Base-by-base conservation (phyloP, 1,140 invertebrate species). In the Brachionus rotundiformis region DNA sequence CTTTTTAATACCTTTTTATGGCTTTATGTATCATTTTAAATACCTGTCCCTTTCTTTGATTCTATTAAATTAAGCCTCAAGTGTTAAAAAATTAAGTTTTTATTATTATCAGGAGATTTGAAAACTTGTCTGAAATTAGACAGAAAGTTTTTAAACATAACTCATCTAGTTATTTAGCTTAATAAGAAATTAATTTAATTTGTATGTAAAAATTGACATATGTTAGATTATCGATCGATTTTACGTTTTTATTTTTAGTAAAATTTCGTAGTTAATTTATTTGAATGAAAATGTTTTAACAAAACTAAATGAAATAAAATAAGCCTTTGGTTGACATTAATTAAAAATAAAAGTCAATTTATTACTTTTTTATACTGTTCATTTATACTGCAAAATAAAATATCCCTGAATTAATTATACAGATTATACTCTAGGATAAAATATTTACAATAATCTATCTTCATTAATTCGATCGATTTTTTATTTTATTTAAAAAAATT, bases 151-250 rank as follows among this genome's bases (percentile, higher is more conserved):
- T 54, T 7, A 19, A 23, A 25, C 16, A 54, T 19, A 54, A 54
- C 19, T 54, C 47, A 54, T 54, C 8, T 19, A 54, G 47, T 19
- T 19, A 54, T 54, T 54, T 54, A 54, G 19, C n/a, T 19, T 23
- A 54, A 54, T 54, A 54, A 54, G 47, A 54, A 54, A 54, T 25
- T 54, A 54, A 54, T 54, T 54, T 54, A 54, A 54, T 54, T 54
- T 54, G 47, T 54, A 54, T 54, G 47, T 54, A 54, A 19, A 54
- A 54, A 7, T 54, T 54, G 47, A 54, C 47, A 54, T 54, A 54
- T 54, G 47, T 54, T 54, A 54, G 47, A 54, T 25, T 54, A 54
- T 54, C 47, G 47, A 54, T 54, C 47, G 47, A 54, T 54, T 54
- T 19, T 54, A 54, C 47, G 47, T 54, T 25, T 54, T 54, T 54